Conservation (phyloP, 2,797 vertebrate species). For the Chelmon rostratus region DNA sequence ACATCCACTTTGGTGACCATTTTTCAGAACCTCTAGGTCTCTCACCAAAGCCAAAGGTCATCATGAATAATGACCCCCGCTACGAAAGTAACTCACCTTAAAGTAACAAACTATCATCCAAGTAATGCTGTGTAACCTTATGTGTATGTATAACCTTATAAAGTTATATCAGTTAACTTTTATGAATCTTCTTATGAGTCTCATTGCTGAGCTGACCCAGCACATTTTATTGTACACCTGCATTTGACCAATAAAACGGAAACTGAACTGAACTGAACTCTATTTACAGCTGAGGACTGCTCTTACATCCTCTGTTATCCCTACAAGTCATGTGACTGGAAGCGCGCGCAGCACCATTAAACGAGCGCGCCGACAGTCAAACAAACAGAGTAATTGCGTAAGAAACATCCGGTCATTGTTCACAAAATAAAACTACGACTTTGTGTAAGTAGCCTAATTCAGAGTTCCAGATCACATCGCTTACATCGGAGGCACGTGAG, state of each 20-base stretch:
- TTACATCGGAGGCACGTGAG: not conserved
- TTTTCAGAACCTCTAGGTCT: not conserved
- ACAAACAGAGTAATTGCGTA: not conserved
- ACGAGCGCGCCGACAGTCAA: slow-evolving; percentile 35
- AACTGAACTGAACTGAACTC: not conserved
- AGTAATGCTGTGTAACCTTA: not conserved
- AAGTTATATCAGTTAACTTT: too few relatives aligned
- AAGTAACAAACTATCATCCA: not conserved
- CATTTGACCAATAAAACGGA: too few relatives aligned
- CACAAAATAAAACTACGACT: slow-evolving; percentile 23
- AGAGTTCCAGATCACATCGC: not conserved
- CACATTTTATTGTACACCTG: too few relatives aligned
- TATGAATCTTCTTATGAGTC: too few relatives aligned
- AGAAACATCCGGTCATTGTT: slow-evolving; percentile 16
- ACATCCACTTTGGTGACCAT: not conserved
- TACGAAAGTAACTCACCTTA: not conserved
- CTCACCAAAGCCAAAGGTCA: not conserved
- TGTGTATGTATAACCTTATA: too few relatives aligned
- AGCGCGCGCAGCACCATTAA: not conserved
- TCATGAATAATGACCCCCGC: not conserved
- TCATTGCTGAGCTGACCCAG: too few relatives aligned
- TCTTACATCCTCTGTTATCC: not conserved
- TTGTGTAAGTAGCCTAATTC: not conserved
- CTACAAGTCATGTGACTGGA: slow-evolving; percentile 6
- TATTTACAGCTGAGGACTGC: not conserved